Percentiles rank a stretch among this genome's conserved stretches.
These are phyloP conservation scores for Phalera bucephala DNA, from an alignment of 2,888 invertebrate species.

Conservation along the genomic window DNA sequence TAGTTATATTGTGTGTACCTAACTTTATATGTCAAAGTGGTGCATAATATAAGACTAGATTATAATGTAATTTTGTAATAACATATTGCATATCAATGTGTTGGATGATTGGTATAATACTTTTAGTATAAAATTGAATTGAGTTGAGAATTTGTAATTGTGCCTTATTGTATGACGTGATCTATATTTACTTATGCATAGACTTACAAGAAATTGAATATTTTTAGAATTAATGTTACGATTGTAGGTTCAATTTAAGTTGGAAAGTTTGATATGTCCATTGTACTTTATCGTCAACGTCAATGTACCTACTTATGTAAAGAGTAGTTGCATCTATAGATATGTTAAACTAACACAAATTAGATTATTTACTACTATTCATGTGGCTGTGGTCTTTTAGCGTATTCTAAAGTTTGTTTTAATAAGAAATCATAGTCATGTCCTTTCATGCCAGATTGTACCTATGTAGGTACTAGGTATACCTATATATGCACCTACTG, in stretches of 20 bases:
- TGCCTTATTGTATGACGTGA: constrained; percentile 67
- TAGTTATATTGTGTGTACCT: constrained; percentile 33
- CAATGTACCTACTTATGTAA: constrained; percentile 10
- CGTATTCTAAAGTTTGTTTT: constrained; percentile 40
- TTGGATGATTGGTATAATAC: constrained; percentile 39
- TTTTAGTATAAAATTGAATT: constrained; percentile 23
- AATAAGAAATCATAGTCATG: constrained; percentile 64
- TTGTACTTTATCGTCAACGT: constrained; percentile 35
- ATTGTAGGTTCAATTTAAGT: constrained; percentile 18
- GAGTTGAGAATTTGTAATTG: constrained; percentile 42
- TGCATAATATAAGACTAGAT: constrained; percentile 58
- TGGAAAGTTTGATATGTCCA: constrained; percentile 37
- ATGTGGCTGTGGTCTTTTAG: constrained; percentile 69
- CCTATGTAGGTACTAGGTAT: too few relatives aligned
- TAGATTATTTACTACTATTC: constrained; percentile 42
- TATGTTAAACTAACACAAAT: constrained; percentile 24
- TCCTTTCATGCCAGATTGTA: too few relatives aligned
- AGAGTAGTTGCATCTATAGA: constrained; percentile 16
- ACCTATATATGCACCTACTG: too few relatives aligned
- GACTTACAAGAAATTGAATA: background rate
- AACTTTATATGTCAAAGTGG: constrained; percentile 42
- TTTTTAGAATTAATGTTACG: constrained; percentile 1
- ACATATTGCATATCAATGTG: constrained; percentile 47
- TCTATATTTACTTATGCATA: constrained; percentile 36
- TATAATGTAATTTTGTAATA: constrained; percentile 32